Evolutionary conservation across 2,113 vertebrate species (phyloP).

Genomic region (Corythoichthys haematopterus): DNA sequence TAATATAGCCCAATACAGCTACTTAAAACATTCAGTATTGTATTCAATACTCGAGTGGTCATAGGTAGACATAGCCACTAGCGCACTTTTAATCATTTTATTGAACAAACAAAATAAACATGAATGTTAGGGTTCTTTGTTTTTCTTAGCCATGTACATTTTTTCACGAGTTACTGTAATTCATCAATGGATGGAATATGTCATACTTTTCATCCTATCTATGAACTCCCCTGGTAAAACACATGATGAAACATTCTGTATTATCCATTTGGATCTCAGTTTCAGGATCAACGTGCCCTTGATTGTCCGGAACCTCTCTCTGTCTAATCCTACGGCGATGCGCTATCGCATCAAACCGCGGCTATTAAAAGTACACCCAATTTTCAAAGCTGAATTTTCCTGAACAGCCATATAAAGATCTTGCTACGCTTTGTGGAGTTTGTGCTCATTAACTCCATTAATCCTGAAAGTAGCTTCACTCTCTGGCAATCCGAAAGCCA

Average conservation of each 20-base stretch:
- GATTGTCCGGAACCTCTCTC: constrained; percentile 31
- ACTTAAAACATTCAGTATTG: too few species aligned
- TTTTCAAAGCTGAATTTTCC: constrained; percentile 16
- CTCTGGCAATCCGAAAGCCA: background rate
- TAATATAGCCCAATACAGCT: too few species aligned
- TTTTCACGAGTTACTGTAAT: too few species aligned
- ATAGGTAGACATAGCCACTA: too few species aligned
- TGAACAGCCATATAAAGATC: constrained; percentile 10
- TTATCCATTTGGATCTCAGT: constrained; percentile 12
- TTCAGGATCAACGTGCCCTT: constrained; percentile 25
- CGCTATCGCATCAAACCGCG: constrained; percentile 17
- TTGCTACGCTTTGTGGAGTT: constrained; percentile 3
- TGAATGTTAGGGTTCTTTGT: too few species aligned
- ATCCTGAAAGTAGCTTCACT: constrained; percentile 37
- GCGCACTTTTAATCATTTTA: too few species aligned
- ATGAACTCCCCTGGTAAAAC: background rate
- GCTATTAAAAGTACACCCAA: constrained; percentile 10
- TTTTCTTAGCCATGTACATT: too few species aligned
- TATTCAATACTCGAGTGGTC: too few species aligned
- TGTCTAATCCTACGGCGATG: constrained; percentile 25
- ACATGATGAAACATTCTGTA: background rate
- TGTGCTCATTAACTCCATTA: constrained; percentile 23
- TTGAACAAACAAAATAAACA: too few species aligned
- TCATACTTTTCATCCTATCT: background rate
- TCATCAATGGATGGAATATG: too few species aligned